Base-by-base conservation (phyloP, 1,140 invertebrate genomes). In the Helicoverpa zea region DNA sequence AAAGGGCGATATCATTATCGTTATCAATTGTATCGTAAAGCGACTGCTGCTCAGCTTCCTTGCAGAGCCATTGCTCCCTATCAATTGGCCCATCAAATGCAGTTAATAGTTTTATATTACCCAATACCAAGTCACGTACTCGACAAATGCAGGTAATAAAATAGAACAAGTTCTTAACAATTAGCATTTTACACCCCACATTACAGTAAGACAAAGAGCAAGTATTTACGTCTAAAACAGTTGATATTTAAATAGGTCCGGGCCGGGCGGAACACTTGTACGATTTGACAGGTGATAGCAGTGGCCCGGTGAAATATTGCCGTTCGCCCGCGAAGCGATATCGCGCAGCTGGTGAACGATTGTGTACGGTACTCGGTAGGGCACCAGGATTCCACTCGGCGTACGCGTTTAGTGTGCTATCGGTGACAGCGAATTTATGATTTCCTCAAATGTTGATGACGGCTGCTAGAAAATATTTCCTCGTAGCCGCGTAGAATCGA, bases 271-370 rank as follows among this genome's bases (percentile, higher is more conserved):
- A 91, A 93, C 90, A 93, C 90, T 94, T 93, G 92, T 89, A 88
- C 87, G 91, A 91, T 94, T 90, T 93, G 91, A 94, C 91, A 92
- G 89, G 91, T 93, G 91, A 94, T 94, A 94, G 89, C 83, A 83
- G 81, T 78, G 73, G 72, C 59, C 86, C 85, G 56, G 90, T 93
- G 88, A 94, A 93, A 93, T 94, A 94, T 91, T 81, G 87, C 86
- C 79, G 77, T 76, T 79, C 64, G 82, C 77, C 78, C 51, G 76
- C 70, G 49, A 58, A 14, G 80, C 81, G 89, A 89, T 91, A 91
- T 72, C 81, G 82, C 87, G 81, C 89, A 89, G 87, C 90, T 89
- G 89, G 84, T 76, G 79, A 86, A 75, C 52, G 76, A 79, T 75
- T 66, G 72, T 82, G 29, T 79, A 79, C 58, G 79, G 79, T 58